phyloP scores from a whole-genome alignment of 1,140 invertebrate genomes.

The Sinella curviseta region DNA sequence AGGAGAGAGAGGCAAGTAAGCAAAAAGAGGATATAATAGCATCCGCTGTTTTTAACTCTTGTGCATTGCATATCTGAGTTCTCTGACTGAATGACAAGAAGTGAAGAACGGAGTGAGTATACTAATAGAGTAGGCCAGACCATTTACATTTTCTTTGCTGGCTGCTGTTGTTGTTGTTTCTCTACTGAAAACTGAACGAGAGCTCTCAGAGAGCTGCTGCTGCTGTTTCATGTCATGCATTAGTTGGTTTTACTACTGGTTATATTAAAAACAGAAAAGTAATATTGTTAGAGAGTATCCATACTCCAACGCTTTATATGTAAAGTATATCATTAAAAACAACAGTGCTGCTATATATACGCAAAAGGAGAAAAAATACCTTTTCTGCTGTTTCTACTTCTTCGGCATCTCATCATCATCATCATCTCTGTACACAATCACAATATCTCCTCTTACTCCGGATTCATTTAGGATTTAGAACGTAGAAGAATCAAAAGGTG shows the following conservation, averaged over 20 bases:
- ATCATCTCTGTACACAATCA: background rate
- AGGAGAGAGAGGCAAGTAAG: background rate
- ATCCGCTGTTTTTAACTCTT: background rate
- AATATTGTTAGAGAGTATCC: background rate
- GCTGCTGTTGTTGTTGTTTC: background rate
- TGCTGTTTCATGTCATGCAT: background rate
- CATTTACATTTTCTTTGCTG: background rate
- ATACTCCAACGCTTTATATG: background rate
- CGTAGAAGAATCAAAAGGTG: slow-evolving; percentile 10
- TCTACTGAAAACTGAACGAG: background rate
- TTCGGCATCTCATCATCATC: slow-evolving; percentile 15
- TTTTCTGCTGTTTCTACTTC: background rate
- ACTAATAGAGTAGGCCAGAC: background rate
- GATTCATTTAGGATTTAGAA: slow-evolving; percentile 18
- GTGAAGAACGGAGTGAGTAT: background rate
- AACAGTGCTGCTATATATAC: too few relatives aligned
- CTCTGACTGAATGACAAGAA: background rate
- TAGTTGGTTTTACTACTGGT: background rate
- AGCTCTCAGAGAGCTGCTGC: background rate
- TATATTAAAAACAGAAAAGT: background rate
- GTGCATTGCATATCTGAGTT: background rate
- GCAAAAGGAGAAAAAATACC: background rate
- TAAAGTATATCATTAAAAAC: background rate
- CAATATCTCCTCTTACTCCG: background rate
- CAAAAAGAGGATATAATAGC: background rate